Base-by-base conservation (phyloP, 1,140 invertebrate species). In the Belonocnema kinseyi region DNA sequence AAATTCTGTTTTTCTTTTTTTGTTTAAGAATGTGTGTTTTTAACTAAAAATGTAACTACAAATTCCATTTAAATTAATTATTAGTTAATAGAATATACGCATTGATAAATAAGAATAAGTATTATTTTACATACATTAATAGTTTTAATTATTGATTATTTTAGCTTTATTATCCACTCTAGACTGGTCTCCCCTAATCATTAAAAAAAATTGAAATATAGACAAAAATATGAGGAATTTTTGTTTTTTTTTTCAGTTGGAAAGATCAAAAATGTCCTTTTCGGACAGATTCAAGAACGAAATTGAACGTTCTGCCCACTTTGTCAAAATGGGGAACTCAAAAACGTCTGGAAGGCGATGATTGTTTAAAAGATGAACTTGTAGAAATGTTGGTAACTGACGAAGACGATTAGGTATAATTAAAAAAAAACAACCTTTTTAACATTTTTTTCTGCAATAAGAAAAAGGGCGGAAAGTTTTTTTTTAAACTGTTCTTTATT, bases 241-340 rank as follows among this genome's bases (percentile, higher is more conserved):
- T 74, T 21, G 66, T 19, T 72, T n/a, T 72, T 75, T 53, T 79
- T 81, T 86, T 58, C 84, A 96, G 95, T 75, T 96, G 96, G 95
- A 96, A 96, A 89, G 93, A 96, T 88, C 90, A 89, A 71, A 93
- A 94, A 12, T 95, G 95, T 86, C 93, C 95, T 46, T 97, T 96
- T 85, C 92, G 95, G 72, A 95, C 94, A 70, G 94, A 96, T 87
- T 83, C 90, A 61, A 93, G 93, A 56, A 93, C 93, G 1, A 93
- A 93, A 82, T 87, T 97, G 56, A 93, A 94, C 80, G 94, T 95
- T 19, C 91, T 97, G 58, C 96, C 96, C 1, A 96, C 96, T 1
- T 86, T 97, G 14, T 89, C 94, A 46, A 92, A 91, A 85, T 97
- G 95, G 95, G 94, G 94, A 80, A 93, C 93, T 3, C 94, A 95